Evolutionary conservation across 2,888 invertebrate species (phyloP), one percentile per base, ranked within the genome.

Genomic region (Oxyteleia sp.): DNA sequence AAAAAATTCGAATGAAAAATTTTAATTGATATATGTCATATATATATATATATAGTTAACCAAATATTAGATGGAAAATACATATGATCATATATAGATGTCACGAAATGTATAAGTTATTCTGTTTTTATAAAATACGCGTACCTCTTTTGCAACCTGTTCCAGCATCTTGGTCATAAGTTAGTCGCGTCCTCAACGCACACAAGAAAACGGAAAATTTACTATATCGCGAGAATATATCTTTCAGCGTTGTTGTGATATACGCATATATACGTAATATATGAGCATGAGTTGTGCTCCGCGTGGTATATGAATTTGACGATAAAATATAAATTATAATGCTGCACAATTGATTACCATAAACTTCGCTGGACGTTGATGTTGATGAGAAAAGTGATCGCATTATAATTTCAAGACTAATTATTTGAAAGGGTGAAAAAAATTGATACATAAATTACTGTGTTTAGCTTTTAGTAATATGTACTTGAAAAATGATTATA

Each of bases 131-230:
- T 2, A 0, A 20, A 29, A 0, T 15, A 51, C 32, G 23, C 32
- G 23, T 61, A 59, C 43, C 20, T 72, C 26, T 35, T 32, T 49
- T 61, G 41, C 29, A 55, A 55, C 63, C 32, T 63, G 63, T 53
- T 63, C 53, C 35, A 41, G 43, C 45, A 63, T 63, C 35, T 61
- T 55, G 74, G 26, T 45, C 55, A 74, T 74, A 74, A 72, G 51
- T 51, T 51, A 72, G 74, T 45, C 18, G 55, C 29, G 13, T 45
- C 16, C 32, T 64, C 32, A 29, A 53, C 63, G 41, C 29, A 23
- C 55, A 55, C 51, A 64, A 74, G 74, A 75, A 57, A 57, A 68
- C 61, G 32, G 43, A 51, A 76, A 66, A 49, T 59, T 75, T 66
- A 49, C 66, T 59, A 16, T 66, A 75, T 66, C 45, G 55, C 45